Base-by-base conservation (phyloP, 2,113 vertebrate genomes). In the Oenanthe oenanthe region DNA sequence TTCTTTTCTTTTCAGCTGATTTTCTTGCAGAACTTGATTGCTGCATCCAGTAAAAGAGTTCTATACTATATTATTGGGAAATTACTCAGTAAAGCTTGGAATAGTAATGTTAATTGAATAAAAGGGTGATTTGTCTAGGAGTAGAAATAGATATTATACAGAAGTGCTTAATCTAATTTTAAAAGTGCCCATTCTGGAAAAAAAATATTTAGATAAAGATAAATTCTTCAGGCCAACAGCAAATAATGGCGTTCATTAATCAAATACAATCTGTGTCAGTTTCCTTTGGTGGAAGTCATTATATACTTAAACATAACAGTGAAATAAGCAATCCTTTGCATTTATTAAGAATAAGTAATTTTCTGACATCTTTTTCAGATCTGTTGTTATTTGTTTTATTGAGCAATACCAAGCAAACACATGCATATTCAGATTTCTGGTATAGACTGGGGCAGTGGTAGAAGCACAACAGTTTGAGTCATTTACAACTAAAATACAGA, bases 201-300 rank as follows among this genome's bases (percentile, higher is more conserved):
- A 82, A 82, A 89, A 95, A 94, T 57, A 88, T 54, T 96, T 85
- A 84, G 53, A 94, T 88, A 94, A 88, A 95, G 91, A 96, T 89
- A 96, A 94, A 97, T 89, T 70, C 66, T 97, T 93, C 74, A 62
- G 54, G 32, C 62, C 93, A 95, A 90, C 76, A 95, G 84, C 60
- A 97, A 96, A 94, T 91, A 97, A 97, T 88, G 57, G 74, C 50
- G 78, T 88, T 32, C 75, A 96, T 97, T 97, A 92, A 97, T 98
- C 95, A 98, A 94, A 92, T 67, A 90, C 95, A 94, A 89, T 92
- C 76, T 81, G 38, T 62, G 60, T 96, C 73, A 89, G 70, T 85
- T 63, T 63, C 34, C 94, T 92, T 57, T 89, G 65, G 90, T 82
- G 92, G 90, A 91, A 93, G 95, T 87, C 61, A 91, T 97, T 96